Evolutionary conservation across 2,888 invertebrate genomes (phyloP).

Genomic region (Dicroscelio sp.): DNA sequence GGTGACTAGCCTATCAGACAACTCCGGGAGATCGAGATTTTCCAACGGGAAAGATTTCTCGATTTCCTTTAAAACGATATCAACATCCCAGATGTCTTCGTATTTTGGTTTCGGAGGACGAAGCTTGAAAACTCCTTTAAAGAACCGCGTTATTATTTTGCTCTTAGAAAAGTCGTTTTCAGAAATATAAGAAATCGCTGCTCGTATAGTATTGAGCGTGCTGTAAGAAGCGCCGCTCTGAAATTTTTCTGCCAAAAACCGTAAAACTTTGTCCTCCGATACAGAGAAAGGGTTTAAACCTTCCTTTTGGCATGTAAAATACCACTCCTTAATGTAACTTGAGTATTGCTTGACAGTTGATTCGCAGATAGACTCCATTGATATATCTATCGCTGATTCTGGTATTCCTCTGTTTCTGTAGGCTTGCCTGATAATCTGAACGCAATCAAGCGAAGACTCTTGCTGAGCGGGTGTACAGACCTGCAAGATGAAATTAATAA

Average conservation of each 20-base stretch:
- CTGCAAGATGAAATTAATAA: constrained; percentile 39
- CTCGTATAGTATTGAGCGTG: too few relatives aligned
- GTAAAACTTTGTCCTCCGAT: too few relatives aligned
- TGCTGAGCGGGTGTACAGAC: constrained; percentile 6
- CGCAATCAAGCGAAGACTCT: constrained; percentile 13
- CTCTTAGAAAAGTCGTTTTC: too few relatives aligned
- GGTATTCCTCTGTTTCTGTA: constrained; percentile 22
- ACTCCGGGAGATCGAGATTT: background rate
- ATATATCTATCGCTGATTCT: background rate
- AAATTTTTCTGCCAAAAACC: too few relatives aligned
- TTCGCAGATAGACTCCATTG: too few relatives aligned
- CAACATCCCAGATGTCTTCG: constrained; percentile 61
- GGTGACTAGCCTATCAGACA: background rate
- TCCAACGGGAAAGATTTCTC: constrained; percentile 34
- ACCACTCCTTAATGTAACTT: too few relatives aligned
- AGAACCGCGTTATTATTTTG: too few relatives aligned
- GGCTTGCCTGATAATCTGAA: constrained; percentile 17
- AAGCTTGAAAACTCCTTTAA: constrained; percentile 33
- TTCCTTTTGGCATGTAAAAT: too few relatives aligned
- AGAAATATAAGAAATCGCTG: too few relatives aligned
- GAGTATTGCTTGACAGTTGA: too few relatives aligned
- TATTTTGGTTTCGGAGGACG: constrained; percentile 54
- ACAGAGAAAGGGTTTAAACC: too few relatives aligned
- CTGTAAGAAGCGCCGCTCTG: too few relatives aligned
- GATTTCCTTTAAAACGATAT: constrained; percentile 27